Evolutionary conservation across 2,888 invertebrate genomes (phyloP).

Genomic region (Cartodere bifasciata): DNA sequence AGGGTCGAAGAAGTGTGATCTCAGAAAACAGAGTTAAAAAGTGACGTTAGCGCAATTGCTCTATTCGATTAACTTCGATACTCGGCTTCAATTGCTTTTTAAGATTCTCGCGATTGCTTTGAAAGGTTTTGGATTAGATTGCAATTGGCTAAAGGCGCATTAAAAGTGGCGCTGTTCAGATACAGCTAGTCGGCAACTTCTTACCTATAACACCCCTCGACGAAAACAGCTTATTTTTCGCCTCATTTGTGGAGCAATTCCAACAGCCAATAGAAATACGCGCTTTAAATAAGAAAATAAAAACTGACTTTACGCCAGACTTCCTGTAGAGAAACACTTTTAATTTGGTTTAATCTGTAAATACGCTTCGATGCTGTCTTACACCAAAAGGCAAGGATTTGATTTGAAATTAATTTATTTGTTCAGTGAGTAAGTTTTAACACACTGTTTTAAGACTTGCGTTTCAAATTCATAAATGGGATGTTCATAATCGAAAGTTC

Average conservation of each 20-base stretch:
- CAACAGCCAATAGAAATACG: conserved; percentile 27
- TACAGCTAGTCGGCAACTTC: conserved; percentile 8
- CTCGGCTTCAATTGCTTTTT: conserved; percentile 36
- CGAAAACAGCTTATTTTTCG: conserved; percentile 35
- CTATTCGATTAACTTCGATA: conserved; percentile 35
- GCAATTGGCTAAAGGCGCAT: conserved; percentile 35
- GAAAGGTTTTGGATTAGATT: conserved; percentile 36
- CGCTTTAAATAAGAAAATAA: conserved; percentile 25
- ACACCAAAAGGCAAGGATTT: too few relatives aligned
- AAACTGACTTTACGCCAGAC: conserved; percentile 9
- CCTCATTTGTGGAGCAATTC: conserved; percentile 35
- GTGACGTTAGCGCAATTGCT: too few relatives aligned
- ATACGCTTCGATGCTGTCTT: conserved; percentile 10
- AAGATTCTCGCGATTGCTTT: conserved; percentile 35
- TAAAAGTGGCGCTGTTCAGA: conserved; percentile 29
- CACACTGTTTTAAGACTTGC: too few relatives aligned
- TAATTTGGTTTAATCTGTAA: conserved; percentile 22
- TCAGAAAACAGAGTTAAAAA: too few relatives aligned
- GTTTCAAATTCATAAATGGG: too few relatives aligned
- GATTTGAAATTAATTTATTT: too few relatives aligned
- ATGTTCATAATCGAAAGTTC: too few relatives aligned
- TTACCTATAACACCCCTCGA: conserved; percentile 17
- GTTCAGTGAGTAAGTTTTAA: too few relatives aligned
- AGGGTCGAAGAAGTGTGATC: too few relatives aligned
- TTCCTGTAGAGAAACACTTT: conserved; percentile 19